Percentiles rank a stretch among this genome's conserved stretches.
These are phyloP conservation scores for Phoxinus phoxinus DNA, from an alignment of 2,113 vertebrate genomes.

Conservation along the genomic window DNA sequence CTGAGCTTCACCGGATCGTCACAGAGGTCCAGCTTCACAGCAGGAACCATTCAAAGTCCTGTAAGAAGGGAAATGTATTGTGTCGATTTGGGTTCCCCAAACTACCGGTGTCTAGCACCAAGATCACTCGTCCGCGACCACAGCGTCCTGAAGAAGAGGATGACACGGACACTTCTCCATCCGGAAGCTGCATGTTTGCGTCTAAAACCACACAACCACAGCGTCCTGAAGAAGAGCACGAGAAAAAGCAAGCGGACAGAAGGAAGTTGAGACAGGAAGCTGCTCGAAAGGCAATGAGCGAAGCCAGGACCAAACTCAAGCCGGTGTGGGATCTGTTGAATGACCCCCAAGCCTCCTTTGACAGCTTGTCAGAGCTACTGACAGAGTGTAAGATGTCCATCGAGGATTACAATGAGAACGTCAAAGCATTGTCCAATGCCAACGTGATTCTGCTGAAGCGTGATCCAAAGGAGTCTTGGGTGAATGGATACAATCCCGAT, in stretches of 20 bases:
- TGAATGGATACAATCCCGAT: slow-evolving; percentile 23
- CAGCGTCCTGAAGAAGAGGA: not conserved
- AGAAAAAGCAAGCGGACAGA: not conserved
- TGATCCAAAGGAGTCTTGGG: not conserved
- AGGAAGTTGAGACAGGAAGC: not conserved
- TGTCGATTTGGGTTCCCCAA: slow-evolving; percentile 44
- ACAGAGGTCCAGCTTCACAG: too few relatives aligned
- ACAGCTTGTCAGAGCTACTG: not conserved
- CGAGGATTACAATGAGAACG: not conserved
- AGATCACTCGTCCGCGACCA: not conserved
- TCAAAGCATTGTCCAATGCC: not conserved
- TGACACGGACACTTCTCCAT: not conserved
- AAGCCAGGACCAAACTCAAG: not conserved
- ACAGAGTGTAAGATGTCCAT: not conserved
- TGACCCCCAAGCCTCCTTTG: not conserved
- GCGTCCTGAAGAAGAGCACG: not conserved
- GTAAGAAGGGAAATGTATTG: not conserved
- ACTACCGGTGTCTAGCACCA: slow-evolving; percentile 11
- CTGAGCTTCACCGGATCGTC: too few relatives aligned
- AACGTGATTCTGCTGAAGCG: not conserved
- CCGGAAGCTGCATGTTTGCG: too few relatives aligned
- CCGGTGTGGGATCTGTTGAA: not conserved
- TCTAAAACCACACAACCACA: not conserved
- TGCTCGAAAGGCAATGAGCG: not conserved
- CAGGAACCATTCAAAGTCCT: too few relatives aligned